Evolutionary conservation across 1,140 invertebrate genomes (phyloP), one percentile per base, ranked within the genome.

Genomic region (Drosophila gunungcola): DNA sequence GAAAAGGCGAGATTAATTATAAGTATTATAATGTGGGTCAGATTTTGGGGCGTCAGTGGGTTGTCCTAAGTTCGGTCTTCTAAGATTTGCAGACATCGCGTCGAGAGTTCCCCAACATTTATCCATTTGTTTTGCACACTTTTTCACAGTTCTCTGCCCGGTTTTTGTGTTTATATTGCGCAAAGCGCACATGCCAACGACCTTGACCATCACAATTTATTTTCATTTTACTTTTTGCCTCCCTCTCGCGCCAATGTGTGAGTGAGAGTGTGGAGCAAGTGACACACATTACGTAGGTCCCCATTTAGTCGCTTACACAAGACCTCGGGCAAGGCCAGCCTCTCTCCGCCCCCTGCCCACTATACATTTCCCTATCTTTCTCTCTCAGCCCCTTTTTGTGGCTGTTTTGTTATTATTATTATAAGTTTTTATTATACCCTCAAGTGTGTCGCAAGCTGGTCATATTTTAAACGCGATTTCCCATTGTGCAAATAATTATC

Each of bases 161-260:
- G 41, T 52, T 41, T 43, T 49, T 51, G 53, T 57, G 45, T 58
- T 81, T 60, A 73, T 78, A 68, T 86, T 79, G 70, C 80, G 81
- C 84, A 80, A 76, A 80, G 76, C 76, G 85, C 78, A 78, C 75
- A 73, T 63, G 80, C 77, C 80, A 85, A 88, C 88, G 88, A 91
- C 88, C 88, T 91, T 91, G 88, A 91, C 88, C 88, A 91, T 91
- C 88, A 91, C 88, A 91, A 91, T 89, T 89, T 90, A 84, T 89
- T 89, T 89, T 89, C 84, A 89, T 81, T 90, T 90, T 85, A 78
- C 82, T 86, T 82, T 89, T 73, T 78, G 56, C 64, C 73, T 72
- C 58, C 77, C 63, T 70, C 73, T 84, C 53, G 21, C 55, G 48
- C 54, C 39, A 56, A 56, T 65, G 55, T 72, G 56, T 73, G 45